Conservation (phyloP, 1,140 invertebrate species). For the Bactericera cockerelli region DNA sequence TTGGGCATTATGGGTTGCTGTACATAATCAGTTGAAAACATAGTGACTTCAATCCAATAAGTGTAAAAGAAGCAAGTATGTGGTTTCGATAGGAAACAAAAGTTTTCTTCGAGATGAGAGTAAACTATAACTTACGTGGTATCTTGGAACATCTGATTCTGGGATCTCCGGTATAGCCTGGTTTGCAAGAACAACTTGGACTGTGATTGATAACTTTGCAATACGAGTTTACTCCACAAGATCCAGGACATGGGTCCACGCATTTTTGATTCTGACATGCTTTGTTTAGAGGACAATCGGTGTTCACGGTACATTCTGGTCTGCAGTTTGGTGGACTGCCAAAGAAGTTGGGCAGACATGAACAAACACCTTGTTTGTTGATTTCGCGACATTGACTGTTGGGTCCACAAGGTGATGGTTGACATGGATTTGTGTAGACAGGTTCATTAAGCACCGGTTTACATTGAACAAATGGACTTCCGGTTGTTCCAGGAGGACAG, state of each 20-base stretch:
- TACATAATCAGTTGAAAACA: too few relatives aligned
- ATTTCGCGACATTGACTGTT: slow-evolving; percentile 44
- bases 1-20: too few relatives aligned
- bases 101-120: too few relatives aligned
- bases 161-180: slow-evolving; percentile 52
- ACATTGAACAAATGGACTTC: slow-evolving; percentile 48
- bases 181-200: slow-evolving; percentile 47
- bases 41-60: too few relatives aligned
- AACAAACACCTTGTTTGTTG: slow-evolving; percentile 38
- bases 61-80: too few relatives aligned
- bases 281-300: slow-evolving; percentile 34
- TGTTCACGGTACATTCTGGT: slow-evolving; percentile 37
- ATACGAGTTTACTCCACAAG: slow-evolving; percentile 41
- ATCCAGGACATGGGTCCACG: too few relatives aligned
- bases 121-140: slow-evolving; percentile 42
- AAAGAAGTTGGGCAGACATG: slow-evolving; percentile 32
- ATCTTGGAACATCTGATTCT: slow-evolving; percentile 42
- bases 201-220: slow-evolving; percentile 49
- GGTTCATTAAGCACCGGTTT: slow-evolving; percentile 28
- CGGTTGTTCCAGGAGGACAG: slow-evolving; percentile 40
- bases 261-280: slow-evolving; percentile 39
- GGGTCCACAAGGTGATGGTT: slow-evolving; percentile 49
- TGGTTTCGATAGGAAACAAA: too few relatives aligned
- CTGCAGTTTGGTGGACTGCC: slow-evolving; percentile 33
- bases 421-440: slow-evolving; percentile 33